A percentile compares a stretch with the other conserved stretches of the same genome.
Conservation (phyloP, 2,797 vertebrate species). For the Poliocrania exsul region DNA sequence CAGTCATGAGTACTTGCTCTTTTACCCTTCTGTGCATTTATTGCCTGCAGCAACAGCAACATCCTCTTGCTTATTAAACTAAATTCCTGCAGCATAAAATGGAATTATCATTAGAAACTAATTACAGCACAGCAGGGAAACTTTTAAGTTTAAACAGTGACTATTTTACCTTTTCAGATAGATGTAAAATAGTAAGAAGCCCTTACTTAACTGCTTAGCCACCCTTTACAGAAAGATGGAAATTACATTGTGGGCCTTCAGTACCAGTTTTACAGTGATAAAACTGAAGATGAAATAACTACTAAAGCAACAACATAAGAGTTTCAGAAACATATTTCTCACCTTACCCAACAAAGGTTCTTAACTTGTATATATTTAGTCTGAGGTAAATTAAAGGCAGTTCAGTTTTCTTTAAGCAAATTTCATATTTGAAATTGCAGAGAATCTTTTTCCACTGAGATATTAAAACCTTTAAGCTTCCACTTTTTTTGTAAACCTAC, state of each 20-base stretch:
- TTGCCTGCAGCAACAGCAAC: neutral
- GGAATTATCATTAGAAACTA: neutral
- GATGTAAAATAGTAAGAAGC: neutral
- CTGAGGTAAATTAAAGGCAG: constrained; percentile 46
- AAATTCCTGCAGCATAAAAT: too few relatives aligned
- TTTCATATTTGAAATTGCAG: constrained; percentile 40
- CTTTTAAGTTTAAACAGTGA: neutral
- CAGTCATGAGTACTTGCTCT: neutral
- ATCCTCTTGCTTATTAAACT: neutral
- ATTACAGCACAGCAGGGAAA: neutral
- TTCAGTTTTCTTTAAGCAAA: constrained; percentile 36
- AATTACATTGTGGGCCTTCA: neutral
- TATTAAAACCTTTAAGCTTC: constrained; percentile 18
- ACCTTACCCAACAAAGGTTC: constrained; percentile 6
- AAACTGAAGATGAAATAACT: neutral
- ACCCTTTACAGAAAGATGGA: neutral
- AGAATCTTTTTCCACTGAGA: constrained; percentile 29
- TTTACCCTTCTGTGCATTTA: neutral
- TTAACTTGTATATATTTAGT: constrained; percentile 52
- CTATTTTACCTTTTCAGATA: neutral
- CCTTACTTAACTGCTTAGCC: neutral
- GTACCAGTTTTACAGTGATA: neutral
- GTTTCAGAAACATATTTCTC: fast-evolving
- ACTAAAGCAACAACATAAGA: neutral
- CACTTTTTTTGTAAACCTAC: constrained; percentile 6